phyloP scores from a whole-genome alignment of 2,888 invertebrate genomes.

The Pimpla rufipes region DNA sequence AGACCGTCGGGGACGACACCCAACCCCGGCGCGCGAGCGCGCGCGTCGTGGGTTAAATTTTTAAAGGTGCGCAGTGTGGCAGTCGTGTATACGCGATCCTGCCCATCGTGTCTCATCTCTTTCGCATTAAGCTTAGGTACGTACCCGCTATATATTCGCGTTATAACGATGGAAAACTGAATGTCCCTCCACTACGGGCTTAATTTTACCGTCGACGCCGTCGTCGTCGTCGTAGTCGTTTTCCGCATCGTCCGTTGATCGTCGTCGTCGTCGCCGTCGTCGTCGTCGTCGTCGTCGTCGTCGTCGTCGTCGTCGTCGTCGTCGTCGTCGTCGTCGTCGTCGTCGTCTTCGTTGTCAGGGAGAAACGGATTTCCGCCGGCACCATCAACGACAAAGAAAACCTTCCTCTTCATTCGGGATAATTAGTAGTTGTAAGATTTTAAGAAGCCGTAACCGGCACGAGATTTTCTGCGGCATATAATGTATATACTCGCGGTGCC shows the following conservation, averaged over 20 bases:
- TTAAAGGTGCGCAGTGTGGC: constrained; percentile 36
- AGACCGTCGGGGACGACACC: neutral
- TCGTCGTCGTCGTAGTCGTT: constrained; percentile 5
- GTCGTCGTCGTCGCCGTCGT: neutral
- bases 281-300: neutral
- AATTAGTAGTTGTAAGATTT: constrained; percentile 53
- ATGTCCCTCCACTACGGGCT: constrained; percentile 20
- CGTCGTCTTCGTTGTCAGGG: neutral
- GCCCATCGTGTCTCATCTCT: constrained; percentile 47
- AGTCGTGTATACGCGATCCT: constrained; percentile 21
- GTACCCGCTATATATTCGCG: neutral
- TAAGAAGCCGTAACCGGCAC: constrained; percentile 41
- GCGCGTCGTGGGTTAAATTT: constrained; percentile 17
- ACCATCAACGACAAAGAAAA: constrained; percentile 51
- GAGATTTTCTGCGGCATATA: constrained; percentile 5
- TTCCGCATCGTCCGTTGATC: neutral
- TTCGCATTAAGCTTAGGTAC: constrained; percentile 41
- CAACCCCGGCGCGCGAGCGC: neutral
- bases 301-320: neutral
- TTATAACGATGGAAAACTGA: constrained; percentile 10
- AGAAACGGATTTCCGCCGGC: constrained; percentile 40
- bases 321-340: neutral
- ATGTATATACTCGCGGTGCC: constrained; percentile 10
- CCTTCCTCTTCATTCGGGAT: constrained; percentile 48
- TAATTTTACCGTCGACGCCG: constrained; percentile 4